phyloP scores from a whole-genome alignment of 2,888 invertebrate genomes.

The Octodonta nipae region DNA sequence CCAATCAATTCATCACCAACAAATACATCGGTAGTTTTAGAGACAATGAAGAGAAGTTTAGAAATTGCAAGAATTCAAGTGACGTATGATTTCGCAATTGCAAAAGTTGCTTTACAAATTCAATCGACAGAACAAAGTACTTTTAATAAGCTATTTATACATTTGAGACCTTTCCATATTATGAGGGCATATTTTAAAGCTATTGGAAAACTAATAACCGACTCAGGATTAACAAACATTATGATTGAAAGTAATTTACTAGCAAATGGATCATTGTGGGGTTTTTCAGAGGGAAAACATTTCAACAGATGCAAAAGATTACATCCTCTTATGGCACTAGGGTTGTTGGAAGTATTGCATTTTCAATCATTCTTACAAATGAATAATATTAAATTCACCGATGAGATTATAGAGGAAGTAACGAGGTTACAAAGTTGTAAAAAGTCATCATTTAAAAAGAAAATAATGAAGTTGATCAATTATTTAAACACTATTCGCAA shows the following conservation, averaged over 20 bases:
- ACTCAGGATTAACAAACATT: conserved; percentile 3
- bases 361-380: conserved; percentile 4
- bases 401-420: conserved; percentile 2
- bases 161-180: conserved; percentile 5
- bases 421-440: not conserved
- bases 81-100: conserved; percentile 4
- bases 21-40: conserved; percentile 4
- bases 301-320: conserved; percentile 15
- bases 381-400: not conserved
- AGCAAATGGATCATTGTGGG: conserved; percentile 8
- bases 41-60: conserved; percentile 3
- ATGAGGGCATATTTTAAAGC: conserved; percentile 5
- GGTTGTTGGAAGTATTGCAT: conserved; percentile 6
- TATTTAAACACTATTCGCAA: not conserved
- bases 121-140: not conserved
- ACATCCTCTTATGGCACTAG: conserved; percentile 3
- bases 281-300: conserved; percentile 17
- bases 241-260: conserved; percentile 5
- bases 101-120: conserved; percentile 5
- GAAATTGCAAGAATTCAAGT: conserved; percentile 4
- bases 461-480: not conserved
- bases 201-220: conserved; percentile 6
- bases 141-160: conserved; percentile 3
- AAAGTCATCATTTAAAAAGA: not conserved
- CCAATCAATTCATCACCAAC: conserved; percentile 6